phyloP scores from a whole-genome alignment of 2,888 invertebrate species.

The Glyphotaelius pellucidus region DNA sequence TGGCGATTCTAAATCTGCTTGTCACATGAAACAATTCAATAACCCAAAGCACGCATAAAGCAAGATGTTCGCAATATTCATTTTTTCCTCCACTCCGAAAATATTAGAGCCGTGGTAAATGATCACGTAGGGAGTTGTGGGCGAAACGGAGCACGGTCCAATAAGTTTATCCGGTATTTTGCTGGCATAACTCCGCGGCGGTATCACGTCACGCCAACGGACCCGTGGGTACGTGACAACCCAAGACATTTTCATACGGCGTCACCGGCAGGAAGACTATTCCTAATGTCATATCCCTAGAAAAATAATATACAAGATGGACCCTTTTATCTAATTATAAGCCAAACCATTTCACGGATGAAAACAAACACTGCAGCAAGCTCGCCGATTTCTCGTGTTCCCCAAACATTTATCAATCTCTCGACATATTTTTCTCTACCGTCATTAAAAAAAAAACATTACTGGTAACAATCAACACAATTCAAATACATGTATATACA shows the following conservation, averaged over 20 bases:
- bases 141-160: slow-evolving; percentile 2
- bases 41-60: not conserved
- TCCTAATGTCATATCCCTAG: not conserved
- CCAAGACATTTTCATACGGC: slow-evolving; percentile 1
- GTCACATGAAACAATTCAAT: not conserved
- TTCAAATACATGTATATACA: no score
- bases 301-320: not conserved
- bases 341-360: no score
- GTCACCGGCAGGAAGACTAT: not conserved
- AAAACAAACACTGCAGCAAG: no score
- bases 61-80: not conserved
- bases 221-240: not conserved
- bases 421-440: no score
- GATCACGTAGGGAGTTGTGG: not conserved
- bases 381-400: no score
- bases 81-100: not conserved
- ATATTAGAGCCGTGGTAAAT: not conserved
- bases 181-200: not conserved
- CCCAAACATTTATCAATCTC: no score
- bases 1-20: not conserved
- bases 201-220: not conserved
- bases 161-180: not conserved
- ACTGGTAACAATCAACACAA: no score
- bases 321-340: not conserved
- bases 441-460: no score